Evolutionary conservation across 2,797 vertebrate genomes (phyloP).

Genomic region (Oreochromis mossambicus): DNA sequence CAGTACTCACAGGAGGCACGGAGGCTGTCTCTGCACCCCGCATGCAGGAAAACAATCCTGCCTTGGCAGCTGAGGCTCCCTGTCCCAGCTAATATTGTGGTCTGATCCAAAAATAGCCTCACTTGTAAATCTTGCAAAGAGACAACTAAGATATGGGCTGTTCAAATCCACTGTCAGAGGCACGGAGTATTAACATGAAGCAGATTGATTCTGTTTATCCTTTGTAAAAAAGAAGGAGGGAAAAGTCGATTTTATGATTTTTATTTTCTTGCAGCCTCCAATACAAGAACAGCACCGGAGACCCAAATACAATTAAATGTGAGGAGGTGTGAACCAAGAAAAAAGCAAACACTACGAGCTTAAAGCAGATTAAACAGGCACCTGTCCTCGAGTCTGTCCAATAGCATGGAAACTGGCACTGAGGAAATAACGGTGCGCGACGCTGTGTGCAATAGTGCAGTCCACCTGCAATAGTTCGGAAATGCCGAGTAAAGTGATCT

Average conservation of each 20-base stretch:
- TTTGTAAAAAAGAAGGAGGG: background rate
- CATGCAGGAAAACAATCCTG: conserved; percentile 55
- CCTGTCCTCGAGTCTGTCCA: background rate
- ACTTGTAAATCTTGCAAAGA: conserved; percentile 14
- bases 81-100: conserved; percentile 30
- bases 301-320: background rate
- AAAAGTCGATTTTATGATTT: background rate
- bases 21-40: conserved; percentile 40
- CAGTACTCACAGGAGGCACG: conserved; percentile 50
- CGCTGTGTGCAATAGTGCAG: background rate
- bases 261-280: background rate
- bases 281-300: background rate
- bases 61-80: conserved; percentile 43
- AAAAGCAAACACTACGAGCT: background rate
- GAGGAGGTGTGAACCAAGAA: background rate
- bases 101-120: conserved; percentile 55
- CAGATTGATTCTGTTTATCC: background rate
- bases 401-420: background rate
- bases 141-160: background rate
- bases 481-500: conserved; percentile 5
- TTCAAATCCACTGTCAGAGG: conserved; percentile 8
- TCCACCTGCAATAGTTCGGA: background rate
- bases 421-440: background rate
- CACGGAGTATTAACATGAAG: background rate
- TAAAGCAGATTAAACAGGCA: conserved; percentile 10